Conservation (phyloP, 1,140 invertebrate genomes). For the Nasonia longicornis region DNA sequence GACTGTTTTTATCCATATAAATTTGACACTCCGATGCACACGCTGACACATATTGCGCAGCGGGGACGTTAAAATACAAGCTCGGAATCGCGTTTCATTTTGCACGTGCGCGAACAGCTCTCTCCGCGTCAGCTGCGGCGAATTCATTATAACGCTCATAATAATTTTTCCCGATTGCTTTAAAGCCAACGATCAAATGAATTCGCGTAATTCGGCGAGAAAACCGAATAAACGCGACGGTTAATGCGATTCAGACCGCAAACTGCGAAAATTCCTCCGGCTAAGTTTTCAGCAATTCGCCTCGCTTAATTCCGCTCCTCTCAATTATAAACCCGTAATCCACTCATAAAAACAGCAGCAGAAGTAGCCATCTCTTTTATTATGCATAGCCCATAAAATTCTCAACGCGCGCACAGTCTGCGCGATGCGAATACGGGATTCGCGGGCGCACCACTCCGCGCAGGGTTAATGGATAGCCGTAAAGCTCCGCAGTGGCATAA, state of each 20-base stretch:
- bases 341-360: conserved; percentile 37
- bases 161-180: background rate
- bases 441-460: conserved; percentile 28
- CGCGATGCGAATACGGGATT: conserved; percentile 7
- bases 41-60: background rate
- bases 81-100: conserved; percentile 1
- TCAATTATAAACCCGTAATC: conserved; percentile 43
- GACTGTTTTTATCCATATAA: conserved; percentile 42
- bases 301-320: background rate
- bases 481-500: conserved; percentile 15
- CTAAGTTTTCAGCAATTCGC: background rate
- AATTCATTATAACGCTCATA: background rate
- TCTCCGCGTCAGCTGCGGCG: background rate
- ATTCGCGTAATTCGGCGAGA: background rate
- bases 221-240: background rate
- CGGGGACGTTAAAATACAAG: conserved; percentile 29
- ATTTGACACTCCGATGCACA: conserved; percentile 26
- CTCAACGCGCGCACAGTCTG: background rate
- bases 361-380: conserved; percentile 32
- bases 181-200: background rate
- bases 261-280: too few relatives aligned
- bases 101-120: background rate
- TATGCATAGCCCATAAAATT: conserved; percentile 37
- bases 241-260: too few relatives aligned
- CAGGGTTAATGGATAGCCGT: conserved; percentile 24